phyloP scores from a whole-genome alignment of 2,797 vertebrate species.

The Hydrocynus forskahlii region DNA sequence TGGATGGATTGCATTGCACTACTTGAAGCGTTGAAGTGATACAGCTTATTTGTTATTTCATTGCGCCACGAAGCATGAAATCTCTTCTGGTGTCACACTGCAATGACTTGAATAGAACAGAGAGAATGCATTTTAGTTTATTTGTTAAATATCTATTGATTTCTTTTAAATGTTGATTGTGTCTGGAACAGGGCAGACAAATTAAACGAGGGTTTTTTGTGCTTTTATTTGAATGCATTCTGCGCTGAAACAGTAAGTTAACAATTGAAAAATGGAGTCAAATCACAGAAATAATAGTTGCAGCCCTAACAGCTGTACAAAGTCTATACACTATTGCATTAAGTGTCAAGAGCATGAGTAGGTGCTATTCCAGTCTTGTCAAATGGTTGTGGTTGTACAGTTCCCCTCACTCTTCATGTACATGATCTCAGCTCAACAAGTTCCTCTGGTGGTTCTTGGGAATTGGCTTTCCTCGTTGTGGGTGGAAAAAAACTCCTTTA shows the following conservation, averaged over 20 bases:
- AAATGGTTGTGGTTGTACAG: not conserved
- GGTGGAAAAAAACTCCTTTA: constrained; percentile 25
- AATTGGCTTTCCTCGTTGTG: constrained; percentile 23
- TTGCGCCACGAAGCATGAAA: not conserved
- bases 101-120: too few species aligned
- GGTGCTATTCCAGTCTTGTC: not conserved
- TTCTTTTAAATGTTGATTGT: too few species aligned
- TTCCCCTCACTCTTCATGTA: constrained; percentile 12
- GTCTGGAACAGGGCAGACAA: too few species aligned
- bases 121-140: too few species aligned
- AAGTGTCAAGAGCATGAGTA: not conserved
- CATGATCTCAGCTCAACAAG: constrained; percentile 7
- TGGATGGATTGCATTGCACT: not conserved
- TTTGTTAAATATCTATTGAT: too few species aligned
- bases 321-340: not conserved
- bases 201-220: too few species aligned
- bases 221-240: not conserved
- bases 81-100: not conserved
- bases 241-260: not conserved
- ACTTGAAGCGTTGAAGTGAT: not conserved
- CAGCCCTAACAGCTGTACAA: not conserved
- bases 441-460: constrained; percentile 30
- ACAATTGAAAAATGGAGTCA: not conserved
- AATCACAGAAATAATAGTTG: not conserved
- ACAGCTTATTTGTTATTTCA: not conserved